Percentiles rank a stretch among this genome's conserved stretches.
Conservation (phyloP, 2,113 vertebrate species). For the Tichodroma muraria region DNA sequence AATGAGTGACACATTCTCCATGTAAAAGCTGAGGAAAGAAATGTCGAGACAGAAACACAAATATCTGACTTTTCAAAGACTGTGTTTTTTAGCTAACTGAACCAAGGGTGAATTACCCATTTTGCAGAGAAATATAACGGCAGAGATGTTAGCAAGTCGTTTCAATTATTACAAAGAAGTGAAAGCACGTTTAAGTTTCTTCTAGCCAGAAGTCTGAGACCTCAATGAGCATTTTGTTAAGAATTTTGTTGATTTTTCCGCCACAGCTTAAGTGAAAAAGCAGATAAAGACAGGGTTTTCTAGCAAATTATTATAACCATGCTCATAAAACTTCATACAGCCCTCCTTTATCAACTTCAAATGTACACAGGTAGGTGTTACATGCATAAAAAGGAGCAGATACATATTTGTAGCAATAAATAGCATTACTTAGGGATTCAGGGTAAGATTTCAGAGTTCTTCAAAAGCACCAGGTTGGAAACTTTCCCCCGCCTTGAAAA, state of each 20-base stretch:
- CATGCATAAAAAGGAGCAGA: not conserved
- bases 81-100: not conserved
- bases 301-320: too few relatives aligned
- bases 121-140: not conserved
- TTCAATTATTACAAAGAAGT: not conserved
- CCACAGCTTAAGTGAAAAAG: not conserved
- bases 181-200: not conserved
- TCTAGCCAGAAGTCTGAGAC: not conserved
- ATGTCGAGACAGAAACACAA: not conserved
- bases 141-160: not conserved
- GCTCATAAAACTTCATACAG: not conserved
- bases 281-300: not conserved
- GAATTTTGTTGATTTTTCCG: not conserved
- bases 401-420: not conserved
- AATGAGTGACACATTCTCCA: not conserved
- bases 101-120: not conserved
- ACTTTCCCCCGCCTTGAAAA: not conserved
- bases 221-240: not conserved
- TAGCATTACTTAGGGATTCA: not conserved
- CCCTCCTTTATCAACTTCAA: not conserved
- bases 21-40: not conserved
- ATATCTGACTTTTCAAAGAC: not conserved
- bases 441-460: not conserved
- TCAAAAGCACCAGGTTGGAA: not conserved
- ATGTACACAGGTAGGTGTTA: too few relatives aligned